Evolutionary conservation across 1,140 invertebrate genomes (phyloP).

Genomic region (Lithobius niger): DNA sequence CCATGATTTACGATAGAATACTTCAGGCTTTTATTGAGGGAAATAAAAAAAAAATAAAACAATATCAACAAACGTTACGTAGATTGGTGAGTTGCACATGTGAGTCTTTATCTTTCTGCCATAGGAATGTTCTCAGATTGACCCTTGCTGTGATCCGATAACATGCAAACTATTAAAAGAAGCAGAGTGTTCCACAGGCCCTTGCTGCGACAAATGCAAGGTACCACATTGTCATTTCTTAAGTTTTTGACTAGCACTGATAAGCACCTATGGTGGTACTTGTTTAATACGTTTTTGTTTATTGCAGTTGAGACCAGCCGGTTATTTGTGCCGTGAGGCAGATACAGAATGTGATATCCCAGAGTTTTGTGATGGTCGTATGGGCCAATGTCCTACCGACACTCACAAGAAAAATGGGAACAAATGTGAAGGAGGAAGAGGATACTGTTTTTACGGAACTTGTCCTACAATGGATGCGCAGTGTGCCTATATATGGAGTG

Average conservation of each 20-base stretch:
- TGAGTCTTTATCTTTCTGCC: too few species aligned
- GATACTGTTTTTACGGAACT: constrained; percentile 78
- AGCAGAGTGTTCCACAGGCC: constrained; percentile 77
- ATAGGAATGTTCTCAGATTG: constrained; percentile 67
- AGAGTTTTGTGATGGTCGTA: constrained; percentile 74
- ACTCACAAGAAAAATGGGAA: constrained; percentile 82
- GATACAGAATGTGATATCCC: constrained; percentile 88
- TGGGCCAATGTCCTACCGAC: constrained; percentile 73
- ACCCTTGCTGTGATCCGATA: constrained; percentile 90
- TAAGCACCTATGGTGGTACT: not conserved
- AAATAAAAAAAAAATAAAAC: too few species aligned
- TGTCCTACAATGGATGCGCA: constrained; percentile 77
- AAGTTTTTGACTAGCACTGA: constrained; percentile 9
- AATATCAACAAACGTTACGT: too few species aligned
- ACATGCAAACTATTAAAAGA: constrained; percentile 84
- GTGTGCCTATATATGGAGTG: constrained; percentile 84
- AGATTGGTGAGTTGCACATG: too few species aligned
- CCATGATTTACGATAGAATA: too few species aligned
- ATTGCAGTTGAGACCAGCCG: constrained; percentile 52
- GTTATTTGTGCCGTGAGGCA: constrained; percentile 63
- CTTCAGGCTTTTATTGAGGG: too few species aligned
- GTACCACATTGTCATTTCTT: constrained; percentile 34
- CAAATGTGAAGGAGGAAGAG: constrained; percentile 48
- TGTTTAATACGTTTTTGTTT: not conserved
- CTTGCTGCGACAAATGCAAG: constrained; percentile 81